Evolutionary conservation across 2,797 vertebrate species (phyloP), one percentile per base, ranked within the genome.

Genomic region (Lepilemur septentrionalis): DNA sequence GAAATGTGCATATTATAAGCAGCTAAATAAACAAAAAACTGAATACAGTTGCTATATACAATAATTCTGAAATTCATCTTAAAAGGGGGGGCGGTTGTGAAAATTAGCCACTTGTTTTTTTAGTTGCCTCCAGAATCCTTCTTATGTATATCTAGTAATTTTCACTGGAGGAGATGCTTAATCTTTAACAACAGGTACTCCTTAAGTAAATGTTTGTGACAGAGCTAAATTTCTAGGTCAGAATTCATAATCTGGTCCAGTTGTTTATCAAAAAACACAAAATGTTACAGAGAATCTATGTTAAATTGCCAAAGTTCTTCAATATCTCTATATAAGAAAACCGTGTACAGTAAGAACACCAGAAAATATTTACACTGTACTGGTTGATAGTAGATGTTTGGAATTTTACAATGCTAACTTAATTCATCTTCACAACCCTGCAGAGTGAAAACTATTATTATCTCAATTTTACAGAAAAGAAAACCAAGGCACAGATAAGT

Each of bases 261-360:
- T 25, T 85, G 76, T 85, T 79, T 83, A 87, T 69, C 72, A 87
- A 10, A 87, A 91, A 87, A 96, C 22, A 88, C 13, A 76, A 85
- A 89, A 43, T n/a, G 35, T 86, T 87, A 63, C 28, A 80, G 18
- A 84, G 70, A 89, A 86, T 41, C 46, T 59, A 75, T 11, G 86
- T 12, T 55, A 69, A 87, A n/a, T n/a, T 86, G 43, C 57, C 67
- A 48, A 83, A 96, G 32, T 46, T 76, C 65, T 78, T 94, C 48
- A 80, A 91, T 41, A 63, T 83, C 50, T 38, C 70, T 50, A 52
- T 65, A 69, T 1, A 81, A 89, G 57, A 91, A 91, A 76, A 80
- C 4, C 28, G 7, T 89, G 94, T 93, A 72, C 2, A 55, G 12
- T 57, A 94, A 61, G 75, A 87, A 76, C 2, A 72, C 20, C 23